phyloP scores from a whole-genome alignment of 2,113 vertebrate genomes.

The Perca schrenkii region DNA sequence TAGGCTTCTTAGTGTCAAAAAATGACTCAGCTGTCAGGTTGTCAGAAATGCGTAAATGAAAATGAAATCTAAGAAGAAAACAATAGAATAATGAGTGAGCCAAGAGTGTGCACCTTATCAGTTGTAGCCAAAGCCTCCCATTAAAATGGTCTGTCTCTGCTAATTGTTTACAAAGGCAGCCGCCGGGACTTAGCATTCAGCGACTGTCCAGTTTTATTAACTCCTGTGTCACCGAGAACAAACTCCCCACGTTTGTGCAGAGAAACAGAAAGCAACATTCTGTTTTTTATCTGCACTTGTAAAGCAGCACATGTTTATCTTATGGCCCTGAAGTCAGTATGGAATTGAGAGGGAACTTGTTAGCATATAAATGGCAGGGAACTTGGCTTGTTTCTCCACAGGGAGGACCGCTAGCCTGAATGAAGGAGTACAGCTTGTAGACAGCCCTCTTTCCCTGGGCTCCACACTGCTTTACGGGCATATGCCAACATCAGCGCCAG shows the following conservation, averaged over 20 bases:
- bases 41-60: constrained; percentile 38
- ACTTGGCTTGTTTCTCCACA: constrained; percentile 42
- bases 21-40: constrained; percentile 45
- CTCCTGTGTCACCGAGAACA: constrained; percentile 63
- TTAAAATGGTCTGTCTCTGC: constrained; percentile 63
- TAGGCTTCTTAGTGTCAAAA: constrained; percentile 20
- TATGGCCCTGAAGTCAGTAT: constrained; percentile 48
- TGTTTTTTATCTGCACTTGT: constrained; percentile 64
- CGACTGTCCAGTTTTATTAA: constrained; percentile 67
- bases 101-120: constrained; percentile 58
- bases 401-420: constrained; percentile 40
- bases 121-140: constrained; percentile 58
- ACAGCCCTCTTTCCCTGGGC: constrained; percentile 38
- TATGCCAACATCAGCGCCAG: constrained; percentile 33
- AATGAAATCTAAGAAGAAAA: constrained; percentile 61
- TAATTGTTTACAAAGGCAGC: constrained; percentile 71
- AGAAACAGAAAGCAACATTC: constrained; percentile 19
- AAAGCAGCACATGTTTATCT: constrained; percentile 76
- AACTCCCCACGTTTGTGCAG: constrained; percentile 32
- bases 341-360: constrained; percentile 62
- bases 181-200: constrained; percentile 67
- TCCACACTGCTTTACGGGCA: constrained; percentile 48
- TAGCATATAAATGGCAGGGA: constrained; percentile 76
- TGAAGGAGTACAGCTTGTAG: constrained; percentile 39
- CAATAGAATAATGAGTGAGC: constrained; percentile 55